A percentile compares a stretch with the other conserved stretches of the same genome.
Evolutionary conservation across 2,797 vertebrate species (phyloP).

Genomic region (Triplophysa bombifrons): DNA sequence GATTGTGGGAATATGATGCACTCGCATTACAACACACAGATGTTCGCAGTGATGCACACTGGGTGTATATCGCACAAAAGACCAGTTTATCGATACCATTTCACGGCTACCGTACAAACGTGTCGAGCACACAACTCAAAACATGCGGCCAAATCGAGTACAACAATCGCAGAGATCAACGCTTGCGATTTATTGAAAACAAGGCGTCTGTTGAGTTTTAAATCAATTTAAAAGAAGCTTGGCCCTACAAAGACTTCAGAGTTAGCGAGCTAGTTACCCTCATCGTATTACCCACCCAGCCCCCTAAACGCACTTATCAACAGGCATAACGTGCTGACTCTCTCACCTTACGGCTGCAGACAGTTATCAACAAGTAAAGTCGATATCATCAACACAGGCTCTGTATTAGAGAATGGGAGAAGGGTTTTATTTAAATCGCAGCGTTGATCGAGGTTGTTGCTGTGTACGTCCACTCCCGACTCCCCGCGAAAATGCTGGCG

Average conservation of each 20-base stretch:
- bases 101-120: conserved; percentile 10
- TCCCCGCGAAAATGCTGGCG: conserved; percentile 81
- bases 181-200: background rate
- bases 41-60: background rate
- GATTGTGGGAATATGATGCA: background rate
- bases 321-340: conserved; percentile 13
- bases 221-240: background rate
- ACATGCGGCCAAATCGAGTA: background rate
- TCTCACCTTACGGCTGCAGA: conserved; percentile 63
- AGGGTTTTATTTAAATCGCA: background rate
- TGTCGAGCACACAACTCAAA: conserved; percentile 1
- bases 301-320: conserved; percentile 40
- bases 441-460: background rate
- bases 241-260: background rate
- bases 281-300: conserved; percentile 47
- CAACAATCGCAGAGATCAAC: background rate
- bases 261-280: conserved; percentile 51
- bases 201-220: background rate
- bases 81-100: background rate
- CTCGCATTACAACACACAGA: background rate
- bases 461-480: conserved; percentile 23
- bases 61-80: background rate
- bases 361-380: conserved; percentile 3
- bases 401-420: background rate
- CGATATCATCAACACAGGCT: conserved; percentile 44